These are phyloP conservation scores for Pangasius krempfi DNA, from an alignment of 2,797 vertebrate species.

Conservation along the genomic window DNA sequence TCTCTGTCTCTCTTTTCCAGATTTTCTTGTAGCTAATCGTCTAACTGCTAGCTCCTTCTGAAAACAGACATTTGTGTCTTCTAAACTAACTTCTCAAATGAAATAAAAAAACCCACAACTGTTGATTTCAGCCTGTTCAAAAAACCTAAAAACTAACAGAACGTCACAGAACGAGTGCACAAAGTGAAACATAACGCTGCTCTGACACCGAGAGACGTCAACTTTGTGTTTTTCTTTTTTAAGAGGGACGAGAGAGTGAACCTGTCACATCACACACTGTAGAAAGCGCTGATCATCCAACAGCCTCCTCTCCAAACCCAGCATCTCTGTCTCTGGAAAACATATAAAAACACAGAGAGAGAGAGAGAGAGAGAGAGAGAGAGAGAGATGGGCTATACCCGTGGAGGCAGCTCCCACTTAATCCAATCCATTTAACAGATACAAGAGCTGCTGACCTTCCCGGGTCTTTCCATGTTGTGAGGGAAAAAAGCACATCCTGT, in stretches of 20 bases:
- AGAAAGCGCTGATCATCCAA: constrained; percentile 1
- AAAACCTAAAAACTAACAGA: constrained; percentile 71
- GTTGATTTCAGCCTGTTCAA: constrained; percentile 60
- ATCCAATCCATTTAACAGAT: constrained; percentile 79
- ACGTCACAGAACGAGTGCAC: constrained; percentile 51
- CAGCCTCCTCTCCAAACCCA: constrained; percentile 50
- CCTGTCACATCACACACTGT: constrained; percentile 68
- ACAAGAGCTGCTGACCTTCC: constrained; percentile 79
- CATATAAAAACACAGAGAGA: constrained; percentile 59
- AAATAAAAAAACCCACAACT: not conserved
- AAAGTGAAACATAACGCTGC: constrained; percentile 72
- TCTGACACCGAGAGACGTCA: constrained; percentile 68
- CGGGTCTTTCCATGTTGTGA: constrained; percentile 73
- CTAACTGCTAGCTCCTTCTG: constrained; percentile 50
- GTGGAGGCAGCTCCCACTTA: constrained; percentile 75
- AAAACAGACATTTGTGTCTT: constrained; percentile 62
- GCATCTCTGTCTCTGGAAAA: constrained; percentile 62
- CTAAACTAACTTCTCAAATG: constrained; percentile 59
- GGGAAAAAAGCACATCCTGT: constrained; percentile 72
- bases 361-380: constrained; percentile 17
- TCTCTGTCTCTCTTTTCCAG: constrained; percentile 54
- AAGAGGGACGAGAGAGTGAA: constrained; percentile 64
- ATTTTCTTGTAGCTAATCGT: constrained; percentile 58
- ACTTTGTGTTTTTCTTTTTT: constrained; percentile 43
- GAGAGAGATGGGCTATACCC: constrained; percentile 43